Conservation (phyloP, 2,888 invertebrate genomes). For the Sclerodermus sp. region DNA sequence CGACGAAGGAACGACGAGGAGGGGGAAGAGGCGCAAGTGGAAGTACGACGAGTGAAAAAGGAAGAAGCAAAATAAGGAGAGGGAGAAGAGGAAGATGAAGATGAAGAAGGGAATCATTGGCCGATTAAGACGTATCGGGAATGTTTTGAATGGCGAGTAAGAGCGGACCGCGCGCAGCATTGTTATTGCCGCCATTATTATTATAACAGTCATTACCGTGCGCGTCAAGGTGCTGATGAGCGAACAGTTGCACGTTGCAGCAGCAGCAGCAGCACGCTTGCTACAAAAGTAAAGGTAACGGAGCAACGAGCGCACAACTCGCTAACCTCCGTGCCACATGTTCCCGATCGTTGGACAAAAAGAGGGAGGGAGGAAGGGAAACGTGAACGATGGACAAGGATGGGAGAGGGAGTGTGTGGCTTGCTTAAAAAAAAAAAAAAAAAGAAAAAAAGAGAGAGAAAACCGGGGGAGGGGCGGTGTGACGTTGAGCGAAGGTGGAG, state of each 20-base stretch:
- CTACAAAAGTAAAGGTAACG: slow-evolving; percentile 20
- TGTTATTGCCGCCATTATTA: slow-evolving; percentile 11
- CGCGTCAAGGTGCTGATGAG: slow-evolving; percentile 18
- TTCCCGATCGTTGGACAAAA: slow-evolving; percentile 17
- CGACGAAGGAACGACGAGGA: too few relatives aligned
- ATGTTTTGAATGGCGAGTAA: not conserved
- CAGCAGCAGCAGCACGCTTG: not conserved
- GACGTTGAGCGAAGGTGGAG: slow-evolving; percentile 1
- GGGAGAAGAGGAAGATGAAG: not conserved
- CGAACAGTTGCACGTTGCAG: slow-evolving; percentile 5
- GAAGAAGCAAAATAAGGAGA: not conserved
- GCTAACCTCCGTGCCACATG: slow-evolving; percentile 21
- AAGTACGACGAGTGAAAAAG: not conserved
- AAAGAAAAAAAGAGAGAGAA: slow-evolving; percentile 7
- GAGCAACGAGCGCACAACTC: slow-evolving; percentile 10
- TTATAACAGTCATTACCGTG: slow-evolving; percentile 11
- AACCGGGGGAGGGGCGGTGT: slow-evolving; percentile 9
- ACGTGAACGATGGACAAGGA: not conserved
- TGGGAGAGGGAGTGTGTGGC: not conserved
- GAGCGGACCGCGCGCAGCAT: not conserved
- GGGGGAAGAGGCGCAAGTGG: too few relatives aligned
- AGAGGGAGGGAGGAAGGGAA: slow-evolving; percentile 1
- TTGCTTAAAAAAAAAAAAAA: not conserved
- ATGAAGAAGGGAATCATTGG: not conserved
- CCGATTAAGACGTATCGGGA: not conserved